Evolutionary conservation across 2,888 invertebrate species (phyloP), one percentile per base, ranked within the genome.

Genomic region (Drosophila phalerata): DNA sequence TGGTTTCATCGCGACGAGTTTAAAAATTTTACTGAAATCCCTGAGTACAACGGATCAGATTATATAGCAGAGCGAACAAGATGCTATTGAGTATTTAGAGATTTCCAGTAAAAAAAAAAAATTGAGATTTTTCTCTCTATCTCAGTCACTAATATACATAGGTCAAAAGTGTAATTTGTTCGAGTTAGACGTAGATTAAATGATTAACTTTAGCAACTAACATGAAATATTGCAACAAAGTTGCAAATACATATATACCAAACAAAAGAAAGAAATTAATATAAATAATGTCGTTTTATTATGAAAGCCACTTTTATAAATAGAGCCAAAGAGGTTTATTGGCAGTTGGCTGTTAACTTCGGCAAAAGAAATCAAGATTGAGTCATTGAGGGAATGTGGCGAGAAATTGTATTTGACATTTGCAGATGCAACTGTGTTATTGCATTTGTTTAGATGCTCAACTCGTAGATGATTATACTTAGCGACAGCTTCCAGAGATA

Each of bases 1-100:
- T 8, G n/a, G n/a, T 42, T 34, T 0, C 64, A 64, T 64, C 15
- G 15, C 28, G 49, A 10, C 19, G 5, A 61, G 13, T 15, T 37
- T 34, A 0, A 25, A 22, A 38, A 15, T 15, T 10, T 10, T 10
- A 64, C 64, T 60, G 1, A 43, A 22, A 11, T 42, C 15, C 5
- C 10, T 34, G n/a, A 22, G 19, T 22, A 34, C 34, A 22, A n/a
- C 2, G 22, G 2, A 22, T 5, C 34, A 28, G 25, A 17, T 48
- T 40, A 22, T 40, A 30, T 40, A 51, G 51, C 32, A 47, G 37
- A 22, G 13, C 40, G 40, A 17, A 17, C 10, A 9, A 8, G 10
- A 10, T 40, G 40, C 10, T 4, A 4, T 40, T 5, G 15, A 8
- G 6, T n/a, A 6, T 8, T 6, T 38, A 15, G 15, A 38, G 8